Conservation (phyloP, 2,888 invertebrate species). For the Serripes groenlandicus region DNA sequence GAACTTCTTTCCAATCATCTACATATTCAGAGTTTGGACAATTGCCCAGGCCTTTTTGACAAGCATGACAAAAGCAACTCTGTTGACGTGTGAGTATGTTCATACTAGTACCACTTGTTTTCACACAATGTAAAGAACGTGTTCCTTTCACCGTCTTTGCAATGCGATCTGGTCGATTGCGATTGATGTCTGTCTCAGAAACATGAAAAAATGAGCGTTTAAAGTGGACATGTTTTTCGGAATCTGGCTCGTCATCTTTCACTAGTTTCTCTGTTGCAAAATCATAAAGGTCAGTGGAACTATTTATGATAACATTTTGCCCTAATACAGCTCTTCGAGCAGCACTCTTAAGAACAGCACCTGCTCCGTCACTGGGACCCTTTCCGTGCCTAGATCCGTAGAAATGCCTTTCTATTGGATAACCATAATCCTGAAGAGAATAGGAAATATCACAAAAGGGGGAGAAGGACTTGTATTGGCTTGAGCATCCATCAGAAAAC, state of each 20-base stretch:
- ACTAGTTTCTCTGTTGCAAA: not conserved
- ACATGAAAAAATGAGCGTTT: not conserved
- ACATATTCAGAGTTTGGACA: not conserved
- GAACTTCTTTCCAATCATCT: not conserved
- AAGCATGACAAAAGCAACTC: conserved; percentile 1
- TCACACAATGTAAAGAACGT: not conserved
- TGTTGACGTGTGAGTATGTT: not conserved
- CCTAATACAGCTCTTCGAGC: not conserved
- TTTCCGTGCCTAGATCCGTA: conserved; percentile 40
- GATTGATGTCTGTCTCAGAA: not conserved
- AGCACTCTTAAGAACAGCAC: not conserved
- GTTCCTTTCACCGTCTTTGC: not conserved
- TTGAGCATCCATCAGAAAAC: conserved; percentile 6
- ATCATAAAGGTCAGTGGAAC: not conserved
- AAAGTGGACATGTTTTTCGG: conserved; percentile 1
- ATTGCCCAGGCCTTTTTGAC: not conserved
- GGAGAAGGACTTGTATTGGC: conserved; percentile 47
- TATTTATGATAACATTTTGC: not conserved
- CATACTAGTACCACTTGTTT: not conserved
- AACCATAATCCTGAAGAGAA: conserved; percentile 36
- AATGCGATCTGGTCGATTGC: not conserved
- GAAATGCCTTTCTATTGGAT: conserved; percentile 40
- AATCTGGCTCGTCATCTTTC: not conserved
- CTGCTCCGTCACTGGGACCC: conserved; percentile 5
- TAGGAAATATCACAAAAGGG: conserved; percentile 49